phyloP scores from a whole-genome alignment of 2,113 vertebrate genomes.

The Ia io region DNA sequence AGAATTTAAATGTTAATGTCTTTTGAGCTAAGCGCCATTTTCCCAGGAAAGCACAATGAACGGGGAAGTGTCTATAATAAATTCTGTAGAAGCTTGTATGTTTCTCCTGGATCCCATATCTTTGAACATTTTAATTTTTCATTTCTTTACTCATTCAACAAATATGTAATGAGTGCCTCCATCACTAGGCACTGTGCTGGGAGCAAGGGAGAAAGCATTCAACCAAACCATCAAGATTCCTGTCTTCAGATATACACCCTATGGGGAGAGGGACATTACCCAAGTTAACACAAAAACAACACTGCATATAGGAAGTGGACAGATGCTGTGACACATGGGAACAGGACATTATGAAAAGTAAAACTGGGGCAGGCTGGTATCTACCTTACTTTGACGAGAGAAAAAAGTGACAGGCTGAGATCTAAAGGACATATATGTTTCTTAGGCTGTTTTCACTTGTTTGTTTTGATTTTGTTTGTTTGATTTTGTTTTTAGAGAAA shows the following conservation, averaged over 20 bases:
- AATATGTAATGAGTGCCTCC: not conserved
- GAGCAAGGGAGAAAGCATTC: not conserved
- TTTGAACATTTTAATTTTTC: not conserved
- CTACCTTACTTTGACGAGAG: slow-evolving; percentile 18
- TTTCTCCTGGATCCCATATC: not conserved
- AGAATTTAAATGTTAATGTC: not conserved
- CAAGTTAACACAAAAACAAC: not conserved
- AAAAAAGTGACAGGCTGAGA: not conserved
- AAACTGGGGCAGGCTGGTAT: not conserved
- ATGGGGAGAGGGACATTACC: not conserved
- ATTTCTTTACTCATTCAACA: not conserved
- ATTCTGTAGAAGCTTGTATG: not conserved
- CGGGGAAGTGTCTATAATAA: not conserved
- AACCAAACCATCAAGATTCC: not conserved
- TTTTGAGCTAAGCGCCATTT: not conserved
- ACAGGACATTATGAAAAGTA: not conserved
- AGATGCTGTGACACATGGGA: not conserved
- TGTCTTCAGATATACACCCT: not conserved
- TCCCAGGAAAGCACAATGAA: not conserved
- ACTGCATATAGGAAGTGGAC: not conserved
- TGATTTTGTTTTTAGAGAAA: not conserved
- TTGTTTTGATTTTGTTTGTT: not conserved
- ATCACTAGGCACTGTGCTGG: not conserved
- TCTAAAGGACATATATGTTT: not conserved
- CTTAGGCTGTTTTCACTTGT: not conserved